phyloP scores from a whole-genome alignment of 2,113 vertebrate genomes.

The Coreoperca whiteheadi region DNA sequence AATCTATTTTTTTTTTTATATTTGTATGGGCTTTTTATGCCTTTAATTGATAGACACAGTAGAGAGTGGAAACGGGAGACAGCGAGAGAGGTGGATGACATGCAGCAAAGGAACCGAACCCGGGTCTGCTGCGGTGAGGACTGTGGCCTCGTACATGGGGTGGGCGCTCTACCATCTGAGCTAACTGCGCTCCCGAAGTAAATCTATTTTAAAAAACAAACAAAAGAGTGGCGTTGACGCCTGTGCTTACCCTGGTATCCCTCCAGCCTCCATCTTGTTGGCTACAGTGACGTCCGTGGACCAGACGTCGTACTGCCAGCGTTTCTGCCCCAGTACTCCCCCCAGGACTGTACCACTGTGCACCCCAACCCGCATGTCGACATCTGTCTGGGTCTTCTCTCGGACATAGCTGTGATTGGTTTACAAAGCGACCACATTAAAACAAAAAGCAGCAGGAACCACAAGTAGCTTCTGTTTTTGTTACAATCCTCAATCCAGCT shows the following conservation, averaged over 20 bases:
- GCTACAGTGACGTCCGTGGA: slow-evolving; percentile 96
- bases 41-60: too few species aligned
- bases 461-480: too few species aligned
- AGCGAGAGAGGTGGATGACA: too few species aligned
- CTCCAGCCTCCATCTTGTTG: slow-evolving; percentile 97
- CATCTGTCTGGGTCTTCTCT: slow-evolving; percentile 93
- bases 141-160: too few species aligned
- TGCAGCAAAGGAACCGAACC: too few species aligned
- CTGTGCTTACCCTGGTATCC: slow-evolving; percentile 90
- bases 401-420: slow-evolving; percentile 87
- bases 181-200: too few species aligned
- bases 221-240: not conserved
- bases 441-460: not conserved
- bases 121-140: too few species aligned
- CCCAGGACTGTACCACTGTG: slow-evolving; percentile 95
- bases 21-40: too few species aligned
- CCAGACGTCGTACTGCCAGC: slow-evolving; percentile 98
- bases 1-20: not conserved
- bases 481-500: not conserved
- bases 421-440: not conserved
- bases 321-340: slow-evolving; percentile 94
- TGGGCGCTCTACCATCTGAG: too few species aligned
- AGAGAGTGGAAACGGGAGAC: too few species aligned
- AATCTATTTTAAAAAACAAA: not conserved
- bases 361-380: slow-evolving; percentile 97